Evolutionary conservation across 2,888 invertebrate species (phyloP).

Genomic region (Operophtera brumata): DNA sequence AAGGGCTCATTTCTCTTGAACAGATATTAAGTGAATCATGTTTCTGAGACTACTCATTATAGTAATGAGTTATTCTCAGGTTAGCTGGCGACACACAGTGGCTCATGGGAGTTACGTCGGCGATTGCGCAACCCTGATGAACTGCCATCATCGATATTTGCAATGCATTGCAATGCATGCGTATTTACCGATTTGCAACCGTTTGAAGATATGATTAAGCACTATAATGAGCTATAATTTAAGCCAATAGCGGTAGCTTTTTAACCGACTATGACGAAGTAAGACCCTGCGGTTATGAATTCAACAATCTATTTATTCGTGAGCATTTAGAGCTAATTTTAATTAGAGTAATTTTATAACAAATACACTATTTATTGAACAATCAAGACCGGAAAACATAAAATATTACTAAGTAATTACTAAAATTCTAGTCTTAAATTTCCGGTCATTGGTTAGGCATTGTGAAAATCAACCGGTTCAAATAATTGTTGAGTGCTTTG

Average conservation of each 20-base stretch:
- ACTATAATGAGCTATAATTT: neutral
- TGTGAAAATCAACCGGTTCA: slow-evolving; percentile 10
- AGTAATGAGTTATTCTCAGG: slow-evolving; percentile 12
- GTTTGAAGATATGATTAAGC: slow-evolving; percentile 21
- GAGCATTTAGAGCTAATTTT: neutral
- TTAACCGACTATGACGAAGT: neutral
- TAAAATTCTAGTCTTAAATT: slow-evolving; percentile 10
- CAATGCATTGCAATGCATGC: slow-evolving; percentile 23
- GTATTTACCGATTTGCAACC: slow-evolving; percentile 30
- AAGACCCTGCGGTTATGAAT: neutral
- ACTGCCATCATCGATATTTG: slow-evolving; percentile 30
- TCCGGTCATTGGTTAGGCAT: slow-evolving; percentile 12
- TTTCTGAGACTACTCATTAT: slow-evolving; percentile 4
- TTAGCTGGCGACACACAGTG: slow-evolving; percentile 15
- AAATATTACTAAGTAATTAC: slow-evolving; percentile 2
- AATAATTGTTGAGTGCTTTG: slow-evolving; percentile 4
- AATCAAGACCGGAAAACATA: slow-evolving; percentile 5
- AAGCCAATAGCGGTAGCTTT: neutral
- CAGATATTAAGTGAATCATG: neutral
- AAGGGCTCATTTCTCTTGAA: neutral
- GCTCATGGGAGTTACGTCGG: slow-evolving; percentile 18
- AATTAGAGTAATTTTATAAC: neutral
- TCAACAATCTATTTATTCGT: neutral
- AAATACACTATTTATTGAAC: neutral
- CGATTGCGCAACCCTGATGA: slow-evolving; percentile 26